phyloP scores from a whole-genome alignment of 2,797 vertebrate species.

The Mormyrops attenuatus region DNA sequence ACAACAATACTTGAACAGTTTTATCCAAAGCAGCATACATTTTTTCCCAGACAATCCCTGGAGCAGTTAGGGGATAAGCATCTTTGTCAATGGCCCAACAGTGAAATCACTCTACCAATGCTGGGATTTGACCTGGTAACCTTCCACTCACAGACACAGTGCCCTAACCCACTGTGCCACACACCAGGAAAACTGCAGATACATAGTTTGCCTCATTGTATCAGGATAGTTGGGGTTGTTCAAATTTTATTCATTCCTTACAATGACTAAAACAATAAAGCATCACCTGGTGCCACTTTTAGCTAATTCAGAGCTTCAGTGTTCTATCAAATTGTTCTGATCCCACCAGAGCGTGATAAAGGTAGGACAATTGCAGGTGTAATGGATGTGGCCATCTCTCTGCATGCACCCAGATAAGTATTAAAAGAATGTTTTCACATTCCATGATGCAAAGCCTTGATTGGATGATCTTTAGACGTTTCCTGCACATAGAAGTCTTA shows the following conservation, averaged over 20 bases:
- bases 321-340: background rate
- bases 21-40: background rate
- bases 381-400: background rate
- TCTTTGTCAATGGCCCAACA: background rate
- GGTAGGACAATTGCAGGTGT: background rate
- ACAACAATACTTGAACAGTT: background rate
- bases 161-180: background rate
- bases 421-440: background rate
- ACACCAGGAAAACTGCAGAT: background rate
- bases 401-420: background rate
- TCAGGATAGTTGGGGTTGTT: no score
- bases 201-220: background rate
- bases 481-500: background rate
- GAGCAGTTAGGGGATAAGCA: background rate
- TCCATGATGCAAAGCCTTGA: background rate
- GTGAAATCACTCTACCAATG: background rate
- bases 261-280: no score
- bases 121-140: background rate
- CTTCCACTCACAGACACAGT: background rate
- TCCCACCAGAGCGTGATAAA: background rate
- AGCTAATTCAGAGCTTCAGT: background rate
- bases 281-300: background rate
- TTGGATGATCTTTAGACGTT: background rate
- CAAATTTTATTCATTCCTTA: no score
- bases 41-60: background rate